A percentile compares a stretch with the other conserved stretches of the same genome.
Evolutionary conservation across 2,797 vertebrate species (phyloP).

Genomic region (Bovichtus variegatus): DNA sequence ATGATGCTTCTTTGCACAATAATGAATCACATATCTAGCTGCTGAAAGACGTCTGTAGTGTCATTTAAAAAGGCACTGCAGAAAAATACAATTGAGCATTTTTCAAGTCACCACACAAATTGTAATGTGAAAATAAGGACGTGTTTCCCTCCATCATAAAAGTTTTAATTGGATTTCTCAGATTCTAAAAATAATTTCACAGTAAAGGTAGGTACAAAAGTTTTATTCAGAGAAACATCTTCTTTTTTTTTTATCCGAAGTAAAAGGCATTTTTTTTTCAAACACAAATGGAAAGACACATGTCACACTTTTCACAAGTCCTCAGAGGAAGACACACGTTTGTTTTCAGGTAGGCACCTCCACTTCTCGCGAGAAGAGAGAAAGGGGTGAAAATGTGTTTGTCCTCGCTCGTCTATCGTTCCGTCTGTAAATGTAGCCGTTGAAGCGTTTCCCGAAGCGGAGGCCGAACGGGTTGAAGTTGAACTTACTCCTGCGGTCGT

Average conservation of each 20-base stretch:
- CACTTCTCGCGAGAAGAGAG: slow-evolving; percentile 67
- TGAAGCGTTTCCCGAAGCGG: slow-evolving; percentile 86
- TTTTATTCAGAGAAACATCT: slow-evolving; percentile 50
- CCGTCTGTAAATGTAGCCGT: slow-evolving; percentile 31
- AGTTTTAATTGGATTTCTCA: background rate
- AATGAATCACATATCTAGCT: background rate
- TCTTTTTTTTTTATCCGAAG: slow-evolving; percentile 20
- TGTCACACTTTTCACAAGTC: background rate
- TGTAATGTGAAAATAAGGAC: background rate
- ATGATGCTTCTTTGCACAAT: background rate
- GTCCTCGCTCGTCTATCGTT: slow-evolving; percentile 43
- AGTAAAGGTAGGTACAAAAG: slow-evolving; percentile 53
- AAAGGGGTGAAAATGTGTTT: slow-evolving; percentile 48
- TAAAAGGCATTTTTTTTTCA: background rate
- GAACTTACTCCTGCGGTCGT: slow-evolving; percentile 84
- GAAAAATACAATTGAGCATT: background rate
- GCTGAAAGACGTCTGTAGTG: background rate
- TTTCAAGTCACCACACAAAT: background rate
- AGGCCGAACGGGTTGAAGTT: slow-evolving; percentile 89
- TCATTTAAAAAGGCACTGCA: background rate
- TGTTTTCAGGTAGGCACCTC: slow-evolving; percentile 64
- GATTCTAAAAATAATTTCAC: background rate
- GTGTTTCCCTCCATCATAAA: background rate
- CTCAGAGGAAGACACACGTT: background rate
- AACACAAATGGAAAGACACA: slow-evolving; percentile 6